Evolutionary conservation across 1,140 invertebrate species (phyloP).

Genomic region (Saccostrea cuccullata): DNA sequence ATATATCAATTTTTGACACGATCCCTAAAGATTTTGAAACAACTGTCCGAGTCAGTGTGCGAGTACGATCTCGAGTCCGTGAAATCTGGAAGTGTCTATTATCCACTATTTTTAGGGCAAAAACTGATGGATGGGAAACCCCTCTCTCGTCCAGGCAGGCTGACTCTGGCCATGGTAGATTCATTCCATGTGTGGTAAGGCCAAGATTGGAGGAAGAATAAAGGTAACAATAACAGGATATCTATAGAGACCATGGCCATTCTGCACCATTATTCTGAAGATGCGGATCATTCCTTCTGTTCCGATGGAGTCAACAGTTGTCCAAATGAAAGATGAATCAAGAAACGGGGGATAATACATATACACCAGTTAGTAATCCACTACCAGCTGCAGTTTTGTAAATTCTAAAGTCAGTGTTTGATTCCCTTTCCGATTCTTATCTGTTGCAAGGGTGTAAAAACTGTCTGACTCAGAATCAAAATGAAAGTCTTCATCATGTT

Average conservation of each 20-base stretch:
- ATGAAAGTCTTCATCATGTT: constrained; percentile 36
- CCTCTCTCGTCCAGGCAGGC: no score
- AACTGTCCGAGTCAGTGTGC: no score
- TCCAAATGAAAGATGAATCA: constrained; percentile 31
- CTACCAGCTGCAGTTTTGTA: neutral
- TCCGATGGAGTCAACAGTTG: neutral
- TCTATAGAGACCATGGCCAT: constrained; percentile 4
- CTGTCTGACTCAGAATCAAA: constrained; percentile 29
- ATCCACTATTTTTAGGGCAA: no score
- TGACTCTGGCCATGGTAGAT: no score
- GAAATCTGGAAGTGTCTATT: no score
- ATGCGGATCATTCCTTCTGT: neutral
- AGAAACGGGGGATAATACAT: neutral
- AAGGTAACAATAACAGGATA: neutral
- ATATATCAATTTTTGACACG: no score
- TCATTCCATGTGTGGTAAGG: no score
- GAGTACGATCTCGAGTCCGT: no score
- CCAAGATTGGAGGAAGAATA: constrained; percentile 1
- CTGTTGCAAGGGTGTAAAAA: constrained; percentile 7
- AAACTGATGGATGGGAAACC: no score
- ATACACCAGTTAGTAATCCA: constrained; percentile 14
- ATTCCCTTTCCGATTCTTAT: neutral
- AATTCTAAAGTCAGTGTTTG: constrained; percentile 36
- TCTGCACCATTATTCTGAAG: constrained; percentile 13
- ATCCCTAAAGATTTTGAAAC: no score